phyloP scores from a whole-genome alignment of 2,113 vertebrate species.

The Neodontobutis hainanensis region DNA sequence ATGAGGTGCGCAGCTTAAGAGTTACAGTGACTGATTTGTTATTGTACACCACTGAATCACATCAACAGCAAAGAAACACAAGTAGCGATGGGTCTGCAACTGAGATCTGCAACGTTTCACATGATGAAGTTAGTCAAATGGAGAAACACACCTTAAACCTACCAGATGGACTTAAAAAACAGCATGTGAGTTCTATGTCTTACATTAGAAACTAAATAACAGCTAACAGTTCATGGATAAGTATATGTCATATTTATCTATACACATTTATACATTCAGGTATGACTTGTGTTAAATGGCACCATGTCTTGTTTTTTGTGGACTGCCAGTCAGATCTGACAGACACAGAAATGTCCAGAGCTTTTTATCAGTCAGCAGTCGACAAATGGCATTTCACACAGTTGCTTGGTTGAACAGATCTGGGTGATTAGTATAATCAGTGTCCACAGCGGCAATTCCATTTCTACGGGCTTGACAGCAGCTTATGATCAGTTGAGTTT shows the following conservation, averaged over 20 bases:
- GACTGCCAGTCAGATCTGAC: slow-evolving; percentile 44
- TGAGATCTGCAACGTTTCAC: slow-evolving; percentile 52
- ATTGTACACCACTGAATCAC: slow-evolving; percentile 72
- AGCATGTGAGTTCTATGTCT: slow-evolving; percentile 69
- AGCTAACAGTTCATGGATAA: slow-evolving; percentile 78
- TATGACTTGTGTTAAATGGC: slow-evolving; percentile 69
- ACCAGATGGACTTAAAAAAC: slow-evolving; percentile 57
- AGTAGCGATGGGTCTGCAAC: slow-evolving; percentile 50
- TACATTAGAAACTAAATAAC: slow-evolving; percentile 75
- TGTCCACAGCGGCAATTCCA: slow-evolving; percentile 55
- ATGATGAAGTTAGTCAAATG: slow-evolving; percentile 51
- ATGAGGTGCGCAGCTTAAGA: slow-evolving; percentile 59
- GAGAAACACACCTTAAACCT: slow-evolving; percentile 48
- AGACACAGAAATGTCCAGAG: slow-evolving; percentile 52
- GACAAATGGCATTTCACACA: slow-evolving; percentile 47
- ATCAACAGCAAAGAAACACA: slow-evolving; percentile 62
- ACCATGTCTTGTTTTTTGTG: slow-evolving; percentile 51
- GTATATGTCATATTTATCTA: slow-evolving; percentile 78
- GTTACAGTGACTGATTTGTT: slow-evolving; percentile 63
- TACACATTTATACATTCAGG: slow-evolving; percentile 81
- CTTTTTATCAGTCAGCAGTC: slow-evolving; percentile 53
- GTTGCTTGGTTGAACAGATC: slow-evolving; percentile 42
- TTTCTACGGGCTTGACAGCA: slow-evolving; percentile 73
- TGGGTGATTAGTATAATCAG: slow-evolving; percentile 43
- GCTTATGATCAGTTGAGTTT: slow-evolving; percentile 74